A percentile compares a stretch with the other conserved stretches of the same genome.
Conservation (phyloP, 2,113 vertebrate species). For the Plecturocebus donacophilus region DNA sequence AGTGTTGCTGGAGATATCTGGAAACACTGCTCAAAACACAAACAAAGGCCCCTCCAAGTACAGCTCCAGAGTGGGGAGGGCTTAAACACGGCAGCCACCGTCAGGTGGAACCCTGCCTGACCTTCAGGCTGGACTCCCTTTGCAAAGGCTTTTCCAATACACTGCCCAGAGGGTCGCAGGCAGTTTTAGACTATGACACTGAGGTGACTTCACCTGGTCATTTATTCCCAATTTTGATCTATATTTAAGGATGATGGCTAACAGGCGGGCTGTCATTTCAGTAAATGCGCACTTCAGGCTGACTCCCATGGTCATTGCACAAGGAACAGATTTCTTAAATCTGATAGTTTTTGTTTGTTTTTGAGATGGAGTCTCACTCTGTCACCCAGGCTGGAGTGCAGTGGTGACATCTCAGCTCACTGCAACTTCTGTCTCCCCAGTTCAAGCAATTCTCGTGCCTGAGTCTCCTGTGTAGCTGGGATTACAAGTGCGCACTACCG, state of each 20-base stretch:
- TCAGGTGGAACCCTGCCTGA: accelerated
- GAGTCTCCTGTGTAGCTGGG: too few species aligned
- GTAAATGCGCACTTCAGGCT: accelerated
- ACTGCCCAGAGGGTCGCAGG: accelerated
- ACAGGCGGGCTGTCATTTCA: background rate
- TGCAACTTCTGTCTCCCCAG: too few species aligned
- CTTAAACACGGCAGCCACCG: accelerated
- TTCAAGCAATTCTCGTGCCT: too few species aligned
- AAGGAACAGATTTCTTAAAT: background rate
- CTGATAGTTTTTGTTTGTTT: too few species aligned
- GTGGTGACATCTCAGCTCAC: too few species aligned
- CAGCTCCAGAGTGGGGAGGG: accelerated
- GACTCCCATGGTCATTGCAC: background rate
- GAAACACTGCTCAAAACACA: background rate
- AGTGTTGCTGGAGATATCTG: background rate
- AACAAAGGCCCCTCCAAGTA: accelerated
- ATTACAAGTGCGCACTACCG: too few species aligned
- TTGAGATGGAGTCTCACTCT: too few species aligned
- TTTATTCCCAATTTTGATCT: accelerated
- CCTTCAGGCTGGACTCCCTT: background rate
- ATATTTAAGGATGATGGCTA: background rate
- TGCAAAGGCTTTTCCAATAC: too few species aligned
- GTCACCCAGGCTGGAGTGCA: too few species aligned
- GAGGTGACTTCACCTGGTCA: background rate
- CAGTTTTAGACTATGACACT: accelerated